Conservation (phyloP, 2,888 invertebrate genomes). For the Meta bourneti region DNA sequence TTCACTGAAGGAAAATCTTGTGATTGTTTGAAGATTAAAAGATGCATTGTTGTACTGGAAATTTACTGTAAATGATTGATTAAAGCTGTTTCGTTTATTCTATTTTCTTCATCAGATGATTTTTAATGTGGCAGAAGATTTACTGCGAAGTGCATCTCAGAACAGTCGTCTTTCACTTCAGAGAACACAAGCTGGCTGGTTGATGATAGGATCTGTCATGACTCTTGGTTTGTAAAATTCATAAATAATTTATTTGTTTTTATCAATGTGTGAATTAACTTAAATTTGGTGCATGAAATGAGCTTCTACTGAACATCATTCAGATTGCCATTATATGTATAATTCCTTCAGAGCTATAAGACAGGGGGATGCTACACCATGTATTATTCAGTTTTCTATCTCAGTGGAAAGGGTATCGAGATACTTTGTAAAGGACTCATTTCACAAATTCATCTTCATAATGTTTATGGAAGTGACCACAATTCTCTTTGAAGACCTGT, state of each 20-base stretch:
- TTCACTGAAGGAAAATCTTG: neutral
- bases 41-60: neutral
- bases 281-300: too few species aligned
- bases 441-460: too few species aligned
- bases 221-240: slow-evolving; percentile 87
- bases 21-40: neutral
- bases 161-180: slow-evolving; percentile 96
- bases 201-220: slow-evolving; percentile 97
- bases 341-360: too few species aligned
- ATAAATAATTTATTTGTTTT: neutral
- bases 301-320: too few species aligned
- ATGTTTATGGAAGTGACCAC: too few species aligned
- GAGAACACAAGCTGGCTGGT: slow-evolving; percentile 98
- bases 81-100: neutral
- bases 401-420: too few species aligned
- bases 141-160: slow-evolving; percentile 96
- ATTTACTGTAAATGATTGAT: neutral
- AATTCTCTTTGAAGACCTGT: too few species aligned
- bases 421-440: too few species aligned
- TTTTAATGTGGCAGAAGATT: slow-evolving; percentile 97
- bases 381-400: too few species aligned
- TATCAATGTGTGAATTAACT: neutral
- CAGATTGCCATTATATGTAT: too few species aligned
- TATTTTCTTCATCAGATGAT: slow-evolving; percentile 84
- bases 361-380: too few species aligned